Percentiles rank a stretch among this genome's conserved stretches.
These are phyloP conservation scores for Nephila pilipes DNA, from an alignment of 1,140 invertebrate species.

Conservation along the genomic window DNA sequence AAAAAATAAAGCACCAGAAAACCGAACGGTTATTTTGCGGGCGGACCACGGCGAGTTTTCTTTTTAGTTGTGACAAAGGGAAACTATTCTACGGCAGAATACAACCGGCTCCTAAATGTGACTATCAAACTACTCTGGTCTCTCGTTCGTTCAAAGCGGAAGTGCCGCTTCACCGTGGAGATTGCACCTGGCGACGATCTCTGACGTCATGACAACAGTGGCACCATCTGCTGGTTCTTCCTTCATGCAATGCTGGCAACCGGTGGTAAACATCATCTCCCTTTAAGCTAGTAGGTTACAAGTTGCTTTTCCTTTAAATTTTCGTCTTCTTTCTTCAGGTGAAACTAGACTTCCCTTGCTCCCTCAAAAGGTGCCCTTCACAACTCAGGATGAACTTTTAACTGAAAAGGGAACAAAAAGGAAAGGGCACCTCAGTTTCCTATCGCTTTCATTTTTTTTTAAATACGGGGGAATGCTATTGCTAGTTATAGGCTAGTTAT, in stretches of 20 bases:
- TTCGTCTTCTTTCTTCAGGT: conserved; percentile 23
- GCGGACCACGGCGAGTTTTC: background rate
- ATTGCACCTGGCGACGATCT: conserved; percentile 67
- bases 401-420: background rate
- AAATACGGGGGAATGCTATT: too few relatives aligned
- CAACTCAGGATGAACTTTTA: background rate
- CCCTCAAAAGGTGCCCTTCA: conserved; percentile 28
- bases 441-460: too few relatives aligned
- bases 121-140: conserved; percentile 15
- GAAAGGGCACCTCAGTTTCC: too few relatives aligned
- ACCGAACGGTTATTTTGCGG: background rate
- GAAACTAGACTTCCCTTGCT: background rate
- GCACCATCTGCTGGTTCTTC: conserved; percentile 72
- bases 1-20: background rate
- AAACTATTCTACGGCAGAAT: background rate
- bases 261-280: background rate
- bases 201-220: conserved; percentile 61
- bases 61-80: background rate
- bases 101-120: conserved; percentile 8
- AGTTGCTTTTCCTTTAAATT: background rate
- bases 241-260: conserved; percentile 7
- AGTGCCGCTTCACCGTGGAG: conserved; percentile 45
- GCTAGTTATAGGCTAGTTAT: too few relatives aligned
- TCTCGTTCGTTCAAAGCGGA: conserved; percentile 63
- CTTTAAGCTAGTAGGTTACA: conserved; percentile 19